A percentile compares a stretch with the other conserved stretches of the same genome.
phyloP scores from a whole-genome alignment of 2,888 invertebrate genomes.

The Nomada fabriciana region DNA sequence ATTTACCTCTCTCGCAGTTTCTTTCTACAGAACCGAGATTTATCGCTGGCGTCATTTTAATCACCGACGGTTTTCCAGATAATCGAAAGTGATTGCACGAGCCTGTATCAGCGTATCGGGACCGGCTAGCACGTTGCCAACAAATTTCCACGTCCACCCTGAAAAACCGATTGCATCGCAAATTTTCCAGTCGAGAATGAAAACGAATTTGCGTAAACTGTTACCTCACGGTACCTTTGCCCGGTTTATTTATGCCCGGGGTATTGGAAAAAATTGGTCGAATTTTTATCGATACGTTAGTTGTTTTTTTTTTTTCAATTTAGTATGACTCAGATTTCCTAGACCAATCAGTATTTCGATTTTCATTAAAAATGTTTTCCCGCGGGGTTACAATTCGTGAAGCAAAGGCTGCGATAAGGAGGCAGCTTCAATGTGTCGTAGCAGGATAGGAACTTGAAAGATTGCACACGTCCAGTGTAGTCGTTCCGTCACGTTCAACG shows the following conservation, averaged over 20 bases:
- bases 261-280: background rate
- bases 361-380: background rate
- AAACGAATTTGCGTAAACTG: slow-evolving; percentile 10
- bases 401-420: too few species aligned
- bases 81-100: slow-evolving; percentile 59
- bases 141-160: slow-evolving; percentile 43
- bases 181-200: slow-evolving; percentile 23
- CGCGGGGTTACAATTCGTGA: too few species aligned
- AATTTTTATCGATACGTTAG: too few species aligned
- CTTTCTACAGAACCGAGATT: slow-evolving; percentile 30
- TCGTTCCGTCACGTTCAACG: too few species aligned
- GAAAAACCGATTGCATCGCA: slow-evolving; percentile 31
- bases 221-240: background rate
- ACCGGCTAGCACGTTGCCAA: slow-evolving; percentile 34
- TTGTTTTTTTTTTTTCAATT: too few species aligned
- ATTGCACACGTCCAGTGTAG: too few species aligned
- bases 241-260: slow-evolving; percentile 2
- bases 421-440: too few species aligned
- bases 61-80: slow-evolving; percentile 61
- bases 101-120: slow-evolving; percentile 49
- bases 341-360: too few species aligned
- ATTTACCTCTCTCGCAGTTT: background rate
- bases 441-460: too few species aligned
- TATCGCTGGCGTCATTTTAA: slow-evolving; percentile 61
- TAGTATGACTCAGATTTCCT: too few species aligned